Evolutionary conservation across 1,140 invertebrate genomes (phyloP).

Genomic region (Sitophilus oryzae): DNA sequence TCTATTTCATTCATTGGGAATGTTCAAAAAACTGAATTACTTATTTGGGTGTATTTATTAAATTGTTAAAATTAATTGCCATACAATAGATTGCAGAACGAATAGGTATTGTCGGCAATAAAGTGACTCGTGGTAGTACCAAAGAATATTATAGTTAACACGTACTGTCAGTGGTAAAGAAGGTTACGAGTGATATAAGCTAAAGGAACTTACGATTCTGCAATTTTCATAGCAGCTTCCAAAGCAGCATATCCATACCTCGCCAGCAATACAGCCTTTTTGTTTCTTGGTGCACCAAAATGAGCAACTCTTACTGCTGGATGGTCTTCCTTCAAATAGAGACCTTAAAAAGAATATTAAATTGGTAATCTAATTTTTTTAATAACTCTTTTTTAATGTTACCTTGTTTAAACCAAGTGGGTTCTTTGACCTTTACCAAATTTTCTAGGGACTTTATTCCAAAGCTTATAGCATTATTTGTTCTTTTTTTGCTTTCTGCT

Average conservation of each 20-base stretch:
- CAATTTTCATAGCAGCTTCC: conserved; percentile 52
- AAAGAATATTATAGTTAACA: no score
- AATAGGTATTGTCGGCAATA: no score
- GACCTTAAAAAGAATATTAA: background rate
- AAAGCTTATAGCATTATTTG: conserved; percentile 55
- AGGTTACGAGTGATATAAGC: no score
- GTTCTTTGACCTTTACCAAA: conserved; percentile 59
- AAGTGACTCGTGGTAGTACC: no score
- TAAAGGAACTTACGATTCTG: conserved; percentile 33
- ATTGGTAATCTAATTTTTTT: background rate
- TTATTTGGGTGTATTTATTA: no score
- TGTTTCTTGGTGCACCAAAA: conserved; percentile 62
- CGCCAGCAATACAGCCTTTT: conserved; percentile 56
- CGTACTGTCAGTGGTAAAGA: no score
- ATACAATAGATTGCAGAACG: no score
- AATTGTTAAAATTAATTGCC: no score
- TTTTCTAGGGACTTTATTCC: conserved; percentile 62
- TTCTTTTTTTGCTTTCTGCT: background rate
- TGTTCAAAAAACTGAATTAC: no score
- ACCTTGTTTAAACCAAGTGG: conserved; percentile 64
- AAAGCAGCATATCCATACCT: conserved; percentile 63
- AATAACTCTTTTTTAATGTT: conserved; percentile 31
- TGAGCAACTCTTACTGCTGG: conserved; percentile 68
- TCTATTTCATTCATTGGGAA: no score
- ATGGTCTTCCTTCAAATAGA: conserved; percentile 57